Evolutionary conservation across 2,797 vertebrate species (phyloP).

Genomic region (Acanthurus lineatus): DNA sequence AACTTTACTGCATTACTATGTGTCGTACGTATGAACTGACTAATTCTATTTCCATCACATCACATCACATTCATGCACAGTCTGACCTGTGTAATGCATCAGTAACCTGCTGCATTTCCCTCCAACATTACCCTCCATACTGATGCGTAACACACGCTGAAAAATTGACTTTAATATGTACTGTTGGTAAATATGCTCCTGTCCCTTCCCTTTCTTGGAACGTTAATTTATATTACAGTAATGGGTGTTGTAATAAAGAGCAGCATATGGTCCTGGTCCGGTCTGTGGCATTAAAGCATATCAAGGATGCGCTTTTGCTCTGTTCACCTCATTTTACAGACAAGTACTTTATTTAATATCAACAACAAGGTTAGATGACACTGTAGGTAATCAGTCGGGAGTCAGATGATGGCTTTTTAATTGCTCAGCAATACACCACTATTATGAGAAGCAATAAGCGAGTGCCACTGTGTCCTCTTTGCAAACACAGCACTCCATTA

Average conservation of each 20-base stretch:
- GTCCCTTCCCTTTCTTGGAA: conserved; percentile 25
- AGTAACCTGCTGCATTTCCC: conserved; percentile 20
- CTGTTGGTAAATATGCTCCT: conserved; percentile 25
- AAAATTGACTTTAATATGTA: conserved; percentile 28
- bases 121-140: conserved; percentile 16
- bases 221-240: conserved; percentile 51
- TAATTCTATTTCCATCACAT: conserved; percentile 35
- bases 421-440: conserved; percentile 72
- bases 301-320: conserved; percentile 58
- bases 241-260: conserved; percentile 56
- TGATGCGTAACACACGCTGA: background rate
- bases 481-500: conserved; percentile 68
- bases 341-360: conserved; percentile 78
- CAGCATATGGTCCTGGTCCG: conserved; percentile 62
- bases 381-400: conserved; percentile 78
- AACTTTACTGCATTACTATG: conserved; percentile 14
- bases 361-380: conserved; percentile 77
- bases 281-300: conserved; percentile 48
- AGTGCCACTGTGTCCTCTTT: conserved; percentile 64
- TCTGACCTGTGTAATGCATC: conserved; percentile 42
- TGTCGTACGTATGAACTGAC: conserved; percentile 21
- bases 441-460: conserved; percentile 71
- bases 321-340: conserved; percentile 72
- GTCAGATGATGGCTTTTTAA: conserved; percentile 80
- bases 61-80: conserved; percentile 37